Percentiles rank a stretch among this genome's conserved stretches.
These are phyloP conservation scores for Volucella zonaria DNA, from an alignment of 2,888 invertebrate species.

Conservation along the genomic window DNA sequence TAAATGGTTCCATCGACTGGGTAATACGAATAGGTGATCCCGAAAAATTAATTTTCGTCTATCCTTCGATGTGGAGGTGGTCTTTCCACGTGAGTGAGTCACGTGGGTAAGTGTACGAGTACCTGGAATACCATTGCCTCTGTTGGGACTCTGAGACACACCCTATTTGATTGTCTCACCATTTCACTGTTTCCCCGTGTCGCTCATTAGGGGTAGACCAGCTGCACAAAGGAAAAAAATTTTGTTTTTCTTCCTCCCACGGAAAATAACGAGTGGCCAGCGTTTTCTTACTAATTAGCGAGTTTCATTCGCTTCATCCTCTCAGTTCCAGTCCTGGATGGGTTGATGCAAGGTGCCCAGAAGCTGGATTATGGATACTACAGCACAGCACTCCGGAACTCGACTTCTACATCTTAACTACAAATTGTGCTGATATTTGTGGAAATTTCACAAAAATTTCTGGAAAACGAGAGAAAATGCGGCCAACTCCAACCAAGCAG, in stretches of 20 bases:
- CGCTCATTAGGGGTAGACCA: constrained; percentile 24
- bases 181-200: background rate
- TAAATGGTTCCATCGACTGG: constrained; percentile 29
- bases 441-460: constrained; percentile 17
- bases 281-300: constrained; percentile 48
- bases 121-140: constrained; percentile 38
- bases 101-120: constrained; percentile 64
- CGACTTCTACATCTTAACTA: constrained; percentile 8
- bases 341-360: constrained; percentile 39
- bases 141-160: constrained; percentile 38
- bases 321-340: constrained; percentile 4
- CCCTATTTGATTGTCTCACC: constrained; percentile 37
- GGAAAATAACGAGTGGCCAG: constrained; percentile 37
- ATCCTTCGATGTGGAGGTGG: constrained; percentile 34
- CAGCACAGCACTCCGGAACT: too few species aligned
- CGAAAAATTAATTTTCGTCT: constrained; percentile 55
- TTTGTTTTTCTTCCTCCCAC: constrained; percentile 6
- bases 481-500: constrained; percentile 13
- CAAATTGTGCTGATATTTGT: constrained; percentile 41
- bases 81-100: constrained; percentile 71
- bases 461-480: constrained; percentile 38
- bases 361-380: constrained; percentile 1
- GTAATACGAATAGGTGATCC: constrained; percentile 49
- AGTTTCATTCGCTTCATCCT: constrained; percentile 22
- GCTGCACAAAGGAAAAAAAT: constrained; percentile 35